Percentiles rank a stretch among this genome's conserved stretches.
Conservation (phyloP, 2,888 invertebrate genomes). For the Ochropleura plecta region DNA sequence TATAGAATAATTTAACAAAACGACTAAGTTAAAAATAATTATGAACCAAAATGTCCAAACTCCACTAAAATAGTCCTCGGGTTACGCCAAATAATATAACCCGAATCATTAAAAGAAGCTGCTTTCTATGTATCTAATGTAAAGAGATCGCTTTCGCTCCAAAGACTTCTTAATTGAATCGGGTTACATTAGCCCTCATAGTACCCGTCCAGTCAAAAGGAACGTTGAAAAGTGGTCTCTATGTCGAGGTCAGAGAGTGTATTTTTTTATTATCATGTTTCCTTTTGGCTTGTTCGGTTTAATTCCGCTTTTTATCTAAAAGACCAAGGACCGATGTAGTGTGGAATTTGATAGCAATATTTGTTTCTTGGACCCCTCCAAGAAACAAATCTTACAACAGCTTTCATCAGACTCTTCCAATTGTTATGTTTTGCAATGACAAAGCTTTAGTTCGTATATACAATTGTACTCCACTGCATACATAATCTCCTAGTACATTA, state of each 20-base stretch:
- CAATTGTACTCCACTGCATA: slow-evolving; percentile 25
- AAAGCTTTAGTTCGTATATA: slow-evolving; percentile 21
- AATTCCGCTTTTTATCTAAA: slow-evolving; percentile 43
- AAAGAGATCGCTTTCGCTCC: slow-evolving; percentile 71
- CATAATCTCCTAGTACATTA: slow-evolving; percentile 31
- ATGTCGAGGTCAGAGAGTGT: slow-evolving; percentile 45
- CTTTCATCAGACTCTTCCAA: neutral
- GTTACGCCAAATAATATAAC: slow-evolving; percentile 68
- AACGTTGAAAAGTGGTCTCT: slow-evolving; percentile 61
- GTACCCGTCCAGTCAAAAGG: slow-evolving; percentile 82
- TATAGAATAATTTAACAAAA: slow-evolving; percentile 10
- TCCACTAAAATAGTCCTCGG: slow-evolving; percentile 60
- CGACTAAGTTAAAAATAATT: slow-evolving; percentile 49
- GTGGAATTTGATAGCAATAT: slow-evolving; percentile 24
- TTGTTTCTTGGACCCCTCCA: slow-evolving; percentile 8
- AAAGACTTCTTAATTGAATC: slow-evolving; percentile 72
- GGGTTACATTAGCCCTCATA: slow-evolving; percentile 72
- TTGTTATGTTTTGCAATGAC: slow-evolving; percentile 8
- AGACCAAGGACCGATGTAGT: slow-evolving; percentile 32
- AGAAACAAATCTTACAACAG: too few species aligned
- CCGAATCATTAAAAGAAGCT: slow-evolving; percentile 72
- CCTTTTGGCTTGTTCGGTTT: slow-evolving; percentile 72
- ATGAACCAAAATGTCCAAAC: slow-evolving; percentile 54
- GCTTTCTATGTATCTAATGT: slow-evolving; percentile 80
- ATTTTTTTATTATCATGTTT: slow-evolving; percentile 58